Evolutionary conservation across 1,140 invertebrate genomes (phyloP).

Genomic region (Brachionus paranguensis): DNA sequence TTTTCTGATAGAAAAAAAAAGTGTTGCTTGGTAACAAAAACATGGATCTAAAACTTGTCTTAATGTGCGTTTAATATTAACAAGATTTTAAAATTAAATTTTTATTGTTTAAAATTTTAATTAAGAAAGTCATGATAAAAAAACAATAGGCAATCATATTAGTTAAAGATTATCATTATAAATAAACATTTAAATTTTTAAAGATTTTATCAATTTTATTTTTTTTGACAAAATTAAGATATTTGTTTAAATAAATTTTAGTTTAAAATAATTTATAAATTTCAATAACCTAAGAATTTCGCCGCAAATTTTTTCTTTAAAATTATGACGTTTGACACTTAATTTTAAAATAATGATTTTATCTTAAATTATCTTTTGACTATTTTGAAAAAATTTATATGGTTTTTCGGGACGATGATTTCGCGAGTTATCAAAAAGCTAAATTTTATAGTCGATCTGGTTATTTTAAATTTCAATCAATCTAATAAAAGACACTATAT

Average conservation of each 20-base stretch:
- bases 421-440: neutral
- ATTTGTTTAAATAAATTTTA: neutral
- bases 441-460: neutral
- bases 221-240: neutral
- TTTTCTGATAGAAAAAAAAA: neutral
- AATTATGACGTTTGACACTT: neutral
- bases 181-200: too few relatives aligned
- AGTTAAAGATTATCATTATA: too few relatives aligned
- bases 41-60: neutral
- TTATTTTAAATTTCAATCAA: neutral
- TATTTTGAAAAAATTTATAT: neutral
- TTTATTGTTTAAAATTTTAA: too few relatives aligned
- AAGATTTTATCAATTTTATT: too few relatives aligned
- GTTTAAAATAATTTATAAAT: too few relatives aligned
- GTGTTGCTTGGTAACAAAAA: neutral
- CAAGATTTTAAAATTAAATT: too few relatives aligned
- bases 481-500: neutral
- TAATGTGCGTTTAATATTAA: neutral
- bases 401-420: neutral
- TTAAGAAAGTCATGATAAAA: too few relatives aligned
- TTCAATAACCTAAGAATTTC: too few relatives aligned
- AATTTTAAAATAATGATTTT: neutral
- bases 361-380: neutral
- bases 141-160: too few relatives aligned
- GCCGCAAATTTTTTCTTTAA: neutral